Conservation (phyloP, 2,113 vertebrate species). For the Rhadina sibilatrix region DNA sequence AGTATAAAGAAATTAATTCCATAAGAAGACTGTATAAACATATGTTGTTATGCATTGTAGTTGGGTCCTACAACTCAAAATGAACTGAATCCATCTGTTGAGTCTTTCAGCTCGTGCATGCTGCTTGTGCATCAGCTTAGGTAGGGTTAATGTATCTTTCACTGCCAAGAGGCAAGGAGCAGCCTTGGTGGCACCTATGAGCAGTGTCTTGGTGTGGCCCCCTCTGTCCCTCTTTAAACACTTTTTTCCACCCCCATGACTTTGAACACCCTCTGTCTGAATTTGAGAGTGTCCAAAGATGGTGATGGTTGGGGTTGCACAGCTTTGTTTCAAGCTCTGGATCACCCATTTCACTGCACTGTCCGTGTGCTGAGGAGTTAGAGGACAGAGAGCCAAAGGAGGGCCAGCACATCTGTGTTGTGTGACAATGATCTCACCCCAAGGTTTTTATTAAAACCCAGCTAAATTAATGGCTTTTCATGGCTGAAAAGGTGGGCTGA, state of each 20-base stretch:
- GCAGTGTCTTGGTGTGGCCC: neutral
- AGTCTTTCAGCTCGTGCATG: neutral
- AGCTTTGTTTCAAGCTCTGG: neutral
- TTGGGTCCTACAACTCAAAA: fast-evolving
- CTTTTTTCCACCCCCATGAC: neutral
- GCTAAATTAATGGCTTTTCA: neutral
- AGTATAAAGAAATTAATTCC: neutral
- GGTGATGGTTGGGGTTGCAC: neutral
- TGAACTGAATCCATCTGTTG: neutral
- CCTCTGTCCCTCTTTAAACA: neutral
- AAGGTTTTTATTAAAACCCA: neutral
- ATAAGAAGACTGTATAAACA: neutral
- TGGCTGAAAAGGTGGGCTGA: neutral
- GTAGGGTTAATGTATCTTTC: neutral
- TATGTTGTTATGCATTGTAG: neutral
- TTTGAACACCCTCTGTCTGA: neutral
- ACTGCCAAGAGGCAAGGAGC: neutral
- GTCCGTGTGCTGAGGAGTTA: neutral
- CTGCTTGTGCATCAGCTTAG: neutral
- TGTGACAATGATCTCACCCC: neutral
- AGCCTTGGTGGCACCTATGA: neutral
- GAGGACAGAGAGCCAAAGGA: neutral
- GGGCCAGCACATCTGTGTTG: neutral
- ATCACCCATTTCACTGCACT: fast-evolving
- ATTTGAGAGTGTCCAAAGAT: neutral